These are phyloP conservation scores for Akabosia matsudoensis DNA, from an alignment of 1,140 invertebrate genomes.

Conservation along the genomic window DNA sequence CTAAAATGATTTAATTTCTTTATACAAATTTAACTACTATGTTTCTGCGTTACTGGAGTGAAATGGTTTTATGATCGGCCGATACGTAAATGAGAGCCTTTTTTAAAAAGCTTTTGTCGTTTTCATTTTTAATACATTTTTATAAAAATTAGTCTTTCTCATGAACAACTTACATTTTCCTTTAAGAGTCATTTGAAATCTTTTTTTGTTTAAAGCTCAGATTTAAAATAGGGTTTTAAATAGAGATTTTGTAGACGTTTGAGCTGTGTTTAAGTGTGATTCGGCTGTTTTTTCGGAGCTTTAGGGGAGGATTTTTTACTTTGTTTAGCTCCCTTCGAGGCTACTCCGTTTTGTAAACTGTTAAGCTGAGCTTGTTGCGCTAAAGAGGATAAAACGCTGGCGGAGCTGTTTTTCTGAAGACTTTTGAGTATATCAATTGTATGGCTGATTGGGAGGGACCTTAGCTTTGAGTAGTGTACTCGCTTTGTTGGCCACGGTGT, in stretches of 20 bases:
- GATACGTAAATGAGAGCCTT: too few relatives aligned
- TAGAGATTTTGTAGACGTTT: not conserved
- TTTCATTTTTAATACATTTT: too few relatives aligned
- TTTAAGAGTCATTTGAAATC: not conserved
- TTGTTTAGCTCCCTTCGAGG: not conserved
- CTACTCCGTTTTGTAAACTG: not conserved
- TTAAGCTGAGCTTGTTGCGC: not conserved
- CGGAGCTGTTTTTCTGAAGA: not conserved
- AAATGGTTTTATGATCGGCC: too few relatives aligned
- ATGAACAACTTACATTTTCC: slow-evolving; percentile 8
- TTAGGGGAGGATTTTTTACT: not conserved
- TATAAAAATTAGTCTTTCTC: slow-evolving; percentile 11
- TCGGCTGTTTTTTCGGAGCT: not conserved
- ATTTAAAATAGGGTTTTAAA: too few relatives aligned
- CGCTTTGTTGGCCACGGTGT: not conserved
- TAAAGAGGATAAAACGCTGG: not conserved
- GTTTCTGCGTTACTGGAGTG: too few relatives aligned
- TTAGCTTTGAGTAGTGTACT: not conserved
- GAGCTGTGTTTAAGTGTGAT: too few relatives aligned
- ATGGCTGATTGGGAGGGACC: not conserved
- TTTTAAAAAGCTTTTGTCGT: too few relatives aligned
- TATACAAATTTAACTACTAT: too few relatives aligned
- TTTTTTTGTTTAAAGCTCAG: not conserved
- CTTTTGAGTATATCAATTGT: slow-evolving; percentile 14
- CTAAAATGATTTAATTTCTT: too few relatives aligned